Conservation (phyloP, 2,113 vertebrate species). For the Oostethus manadensis region DNA sequence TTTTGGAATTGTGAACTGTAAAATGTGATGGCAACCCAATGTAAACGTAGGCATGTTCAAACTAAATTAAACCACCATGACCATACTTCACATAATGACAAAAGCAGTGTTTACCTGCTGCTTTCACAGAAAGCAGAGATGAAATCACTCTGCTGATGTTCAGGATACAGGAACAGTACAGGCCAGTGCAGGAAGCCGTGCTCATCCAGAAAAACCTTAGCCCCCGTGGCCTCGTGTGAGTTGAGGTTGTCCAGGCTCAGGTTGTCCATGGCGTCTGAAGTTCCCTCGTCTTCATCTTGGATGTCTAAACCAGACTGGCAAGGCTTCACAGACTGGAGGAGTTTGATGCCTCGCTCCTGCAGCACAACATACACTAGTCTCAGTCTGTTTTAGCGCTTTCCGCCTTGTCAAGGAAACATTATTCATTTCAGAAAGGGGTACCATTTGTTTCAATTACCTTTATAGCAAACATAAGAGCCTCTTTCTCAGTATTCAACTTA, state of each 20-base stretch:
- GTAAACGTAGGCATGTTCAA: too few species aligned
- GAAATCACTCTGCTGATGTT: conserved; percentile 89
- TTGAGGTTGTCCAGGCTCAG: conserved; percentile 71
- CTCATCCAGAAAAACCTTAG: conserved; percentile 78
- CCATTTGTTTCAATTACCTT: conserved; percentile 65
- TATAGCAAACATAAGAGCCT: conserved; percentile 77
- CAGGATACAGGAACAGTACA: conserved; percentile 90
- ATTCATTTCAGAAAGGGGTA: neutral
- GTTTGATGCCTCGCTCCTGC: conserved; percentile 82
- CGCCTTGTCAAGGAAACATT: too few species aligned
- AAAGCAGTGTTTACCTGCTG: conserved; percentile 79
- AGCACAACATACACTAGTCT: neutral
- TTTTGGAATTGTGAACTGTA: too few species aligned
- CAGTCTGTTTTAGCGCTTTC: neutral
- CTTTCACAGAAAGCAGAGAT: conserved; percentile 86
- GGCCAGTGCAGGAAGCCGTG: conserved; percentile 85
- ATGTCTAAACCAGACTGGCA: conserved; percentile 43
- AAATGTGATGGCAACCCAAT: too few species aligned
- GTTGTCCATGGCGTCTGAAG: conserved; percentile 59
- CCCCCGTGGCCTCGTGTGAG: conserved; percentile 69
- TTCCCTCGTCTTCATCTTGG: conserved; percentile 56
- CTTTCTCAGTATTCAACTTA: conserved; percentile 69
- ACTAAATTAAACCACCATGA: too few species aligned
- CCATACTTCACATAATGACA: too few species aligned
- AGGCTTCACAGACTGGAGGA: conserved; percentile 49